A percentile compares a stretch with the other conserved stretches of the same genome.
Conservation (phyloP, 2,797 vertebrate genomes). For the Brachyalestes nurse region DNA sequence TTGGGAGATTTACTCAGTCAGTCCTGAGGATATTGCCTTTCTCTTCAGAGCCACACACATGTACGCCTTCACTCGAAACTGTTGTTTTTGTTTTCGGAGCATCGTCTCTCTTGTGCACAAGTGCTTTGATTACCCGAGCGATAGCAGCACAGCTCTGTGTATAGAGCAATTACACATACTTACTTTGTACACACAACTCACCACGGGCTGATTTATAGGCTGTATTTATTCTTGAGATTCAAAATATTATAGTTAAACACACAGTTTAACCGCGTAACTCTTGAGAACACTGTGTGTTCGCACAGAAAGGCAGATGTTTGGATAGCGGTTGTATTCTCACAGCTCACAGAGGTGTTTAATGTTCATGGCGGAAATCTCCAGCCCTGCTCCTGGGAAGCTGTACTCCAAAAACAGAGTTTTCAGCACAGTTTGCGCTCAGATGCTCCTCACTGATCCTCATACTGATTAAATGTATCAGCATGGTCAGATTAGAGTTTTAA, state of each 20-base stretch:
- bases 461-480: too few relatives aligned
- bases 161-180: constrained; percentile 19
- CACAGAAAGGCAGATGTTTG: constrained; percentile 28
- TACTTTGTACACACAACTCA: neutral
- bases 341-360: neutral
- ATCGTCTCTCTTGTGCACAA: neutral
- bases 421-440: neutral
- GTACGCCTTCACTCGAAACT: neutral
- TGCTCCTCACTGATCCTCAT: too few relatives aligned
- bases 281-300: neutral
- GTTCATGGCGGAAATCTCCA: neutral
- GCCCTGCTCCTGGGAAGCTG: neutral
- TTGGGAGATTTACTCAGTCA: constrained; percentile 12
- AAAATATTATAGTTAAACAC: constrained; percentile 27
- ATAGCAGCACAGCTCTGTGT: neutral
- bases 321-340: constrained; percentile 19
- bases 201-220: neutral
- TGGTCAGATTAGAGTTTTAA: too few relatives aligned
- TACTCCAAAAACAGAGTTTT: neutral
- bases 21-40: constrained; percentile 24
- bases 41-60: neutral
- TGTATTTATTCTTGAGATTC: constrained; percentile 9
- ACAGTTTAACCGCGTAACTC: constrained; percentile 9
- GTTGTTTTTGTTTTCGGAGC: neutral
- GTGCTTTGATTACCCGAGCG: neutral